These are phyloP conservation scores for Montifringilla adamsi DNA, from an alignment of 2,113 vertebrate genomes.

Conservation along the genomic window DNA sequence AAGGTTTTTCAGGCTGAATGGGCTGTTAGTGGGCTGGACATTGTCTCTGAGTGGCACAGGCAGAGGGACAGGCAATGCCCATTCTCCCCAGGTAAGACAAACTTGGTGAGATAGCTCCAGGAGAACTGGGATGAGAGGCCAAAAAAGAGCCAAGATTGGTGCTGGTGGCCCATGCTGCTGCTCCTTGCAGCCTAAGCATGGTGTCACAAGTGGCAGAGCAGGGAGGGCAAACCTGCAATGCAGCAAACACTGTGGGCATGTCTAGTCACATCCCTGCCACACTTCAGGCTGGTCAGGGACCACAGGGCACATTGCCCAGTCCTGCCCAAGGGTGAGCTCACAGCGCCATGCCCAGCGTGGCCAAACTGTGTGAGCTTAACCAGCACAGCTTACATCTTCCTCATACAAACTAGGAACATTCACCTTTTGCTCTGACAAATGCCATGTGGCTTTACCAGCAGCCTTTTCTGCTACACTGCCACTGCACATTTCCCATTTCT, in stretches of 20 bases:
- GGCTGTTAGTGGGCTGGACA: background rate
- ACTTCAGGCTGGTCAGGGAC: fast-evolving
- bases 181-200: background rate
- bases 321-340: fast-evolving
- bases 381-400: background rate
- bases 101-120: background rate
- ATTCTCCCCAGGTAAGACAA: background rate
- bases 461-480: background rate
- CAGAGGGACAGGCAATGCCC: background rate
- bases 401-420: fast-evolving
- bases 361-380: no score
- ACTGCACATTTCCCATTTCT: background rate
- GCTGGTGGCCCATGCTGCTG: background rate
- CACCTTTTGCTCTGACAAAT: background rate
- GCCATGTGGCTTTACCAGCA: background rate
- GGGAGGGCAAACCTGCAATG: background rate
- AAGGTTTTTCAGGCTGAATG: background rate
- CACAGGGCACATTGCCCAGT: background rate
- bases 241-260: no score
- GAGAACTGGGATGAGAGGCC: background rate
- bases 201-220: fast-evolving
- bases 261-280: fast-evolving
- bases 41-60: background rate
- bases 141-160: background rate
- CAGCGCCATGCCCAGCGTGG: fast-evolving